phyloP scores from a whole-genome alignment of 2,888 invertebrate species.

The Charanyca ferruginea region DNA sequence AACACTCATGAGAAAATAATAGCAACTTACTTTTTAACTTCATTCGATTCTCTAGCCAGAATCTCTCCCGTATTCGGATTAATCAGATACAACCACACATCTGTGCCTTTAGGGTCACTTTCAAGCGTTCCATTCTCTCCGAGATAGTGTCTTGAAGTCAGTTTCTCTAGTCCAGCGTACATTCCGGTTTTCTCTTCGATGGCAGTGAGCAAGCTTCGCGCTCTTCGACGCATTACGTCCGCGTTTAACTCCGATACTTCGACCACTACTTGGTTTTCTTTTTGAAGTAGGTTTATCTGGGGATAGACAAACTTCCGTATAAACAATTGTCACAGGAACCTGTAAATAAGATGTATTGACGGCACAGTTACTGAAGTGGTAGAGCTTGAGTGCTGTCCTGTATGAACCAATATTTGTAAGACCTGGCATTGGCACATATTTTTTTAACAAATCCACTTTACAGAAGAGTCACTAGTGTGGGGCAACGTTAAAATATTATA shows the following conservation, averaged over 20 bases:
- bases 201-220: slow-evolving; percentile 89
- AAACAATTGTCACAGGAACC: background rate
- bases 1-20: background rate
- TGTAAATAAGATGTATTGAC: no score
- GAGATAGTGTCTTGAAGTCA: slow-evolving; percentile 94
- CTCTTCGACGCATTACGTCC: slow-evolving; percentile 92
- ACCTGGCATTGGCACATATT: no score
- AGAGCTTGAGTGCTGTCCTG: no score
- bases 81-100: slow-evolving; percentile 96
- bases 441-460: no score
- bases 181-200: slow-evolving; percentile 94
- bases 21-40: slow-evolving; percentile 92
- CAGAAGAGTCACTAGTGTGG: no score
- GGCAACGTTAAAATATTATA: no score
- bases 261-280: slow-evolving; percentile 94
- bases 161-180: slow-evolving; percentile 95
- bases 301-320: background rate
- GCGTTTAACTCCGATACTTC: slow-evolving; percentile 94
- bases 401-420: no score
- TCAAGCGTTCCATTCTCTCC: slow-evolving; percentile 95
- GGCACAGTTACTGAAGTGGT: no score
- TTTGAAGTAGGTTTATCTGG: slow-evolving; percentile 95
- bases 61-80: slow-evolving; percentile 95
- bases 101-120: slow-evolving; percentile 94
- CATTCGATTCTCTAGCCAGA: slow-evolving; percentile 93